A percentile compares a stretch with the other conserved stretches of the same genome.
phyloP scores from a whole-genome alignment of 2,888 invertebrate genomes.

The Synanthedon tipuliformis region DNA sequence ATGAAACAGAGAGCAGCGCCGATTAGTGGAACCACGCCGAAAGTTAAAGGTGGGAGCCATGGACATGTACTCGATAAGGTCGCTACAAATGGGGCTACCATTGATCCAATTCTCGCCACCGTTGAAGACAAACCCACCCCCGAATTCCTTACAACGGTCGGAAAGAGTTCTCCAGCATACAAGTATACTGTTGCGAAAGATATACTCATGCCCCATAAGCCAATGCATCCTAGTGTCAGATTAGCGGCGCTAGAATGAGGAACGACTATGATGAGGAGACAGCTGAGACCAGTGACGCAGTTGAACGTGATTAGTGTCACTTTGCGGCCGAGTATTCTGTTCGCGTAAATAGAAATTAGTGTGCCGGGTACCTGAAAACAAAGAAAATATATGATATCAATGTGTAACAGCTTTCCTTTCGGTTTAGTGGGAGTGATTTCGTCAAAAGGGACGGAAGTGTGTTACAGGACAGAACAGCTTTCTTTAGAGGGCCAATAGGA shows the following conservation, averaged over 20 bases:
- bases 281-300: conserved; percentile 73
- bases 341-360: conserved; percentile 73
- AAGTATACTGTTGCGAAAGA: conserved; percentile 89
- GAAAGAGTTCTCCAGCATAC: conserved; percentile 89
- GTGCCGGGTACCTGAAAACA: conserved; percentile 70
- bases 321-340: conserved; percentile 76
- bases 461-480: too few species aligned
- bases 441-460: too few species aligned
- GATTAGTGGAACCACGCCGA: conserved; percentile 76
- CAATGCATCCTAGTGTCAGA: conserved; percentile 76
- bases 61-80: conserved; percentile 66
- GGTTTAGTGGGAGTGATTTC: too few species aligned
- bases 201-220: conserved; percentile 84
- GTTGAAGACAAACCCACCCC: conserved; percentile 89
- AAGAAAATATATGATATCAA: background rate
- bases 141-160: conserved; percentile 88
- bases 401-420: background rate
- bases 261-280: conserved; percentile 73
- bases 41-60: conserved; percentile 79
- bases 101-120: conserved; percentile 87
- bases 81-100: conserved; percentile 85
- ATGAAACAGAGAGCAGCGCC: conserved; percentile 76
- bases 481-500: too few species aligned
- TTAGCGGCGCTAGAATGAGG: conserved; percentile 56
- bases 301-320: conserved; percentile 75